Conservation (phyloP, 2,113 vertebrate genomes). For the Erythrolamprus reginae region DNA sequence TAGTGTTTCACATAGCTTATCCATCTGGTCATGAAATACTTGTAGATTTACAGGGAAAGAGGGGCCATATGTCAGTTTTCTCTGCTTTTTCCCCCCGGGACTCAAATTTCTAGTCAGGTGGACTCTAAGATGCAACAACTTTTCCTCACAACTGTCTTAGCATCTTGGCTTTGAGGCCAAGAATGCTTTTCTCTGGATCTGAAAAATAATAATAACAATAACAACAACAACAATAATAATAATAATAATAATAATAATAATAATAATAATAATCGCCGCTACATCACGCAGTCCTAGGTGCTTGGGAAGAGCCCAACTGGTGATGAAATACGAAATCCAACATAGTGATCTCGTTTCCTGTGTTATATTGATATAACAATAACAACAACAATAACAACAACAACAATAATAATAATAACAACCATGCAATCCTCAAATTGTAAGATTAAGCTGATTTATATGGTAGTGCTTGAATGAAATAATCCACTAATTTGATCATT, state of each 20-base stretch:
- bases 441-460: neutral
- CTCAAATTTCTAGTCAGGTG: neutral
- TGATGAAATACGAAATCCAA: too few relatives aligned
- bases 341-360: too few relatives aligned
- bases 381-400: too few relatives aligned
- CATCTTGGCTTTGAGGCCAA: neutral
- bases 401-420: neutral
- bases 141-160: neutral
- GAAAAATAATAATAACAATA: neutral
- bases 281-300: too few relatives aligned
- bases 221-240: neutral
- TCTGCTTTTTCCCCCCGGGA: neutral
- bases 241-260: neutral
- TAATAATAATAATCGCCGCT: too few relatives aligned
- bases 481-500: neutral
- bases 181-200: neutral
- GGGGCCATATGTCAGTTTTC: neutral
- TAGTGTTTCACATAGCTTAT: neutral
- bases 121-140: neutral
- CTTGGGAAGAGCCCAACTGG: too few relatives aligned
- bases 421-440: neutral
- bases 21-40: neutral
- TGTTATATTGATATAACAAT: too few relatives aligned
- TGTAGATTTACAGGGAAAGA: neutral
- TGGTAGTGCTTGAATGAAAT: neutral